phyloP scores from a whole-genome alignment of 2,797 vertebrate species.

The Hybognathus amarus region DNA sequence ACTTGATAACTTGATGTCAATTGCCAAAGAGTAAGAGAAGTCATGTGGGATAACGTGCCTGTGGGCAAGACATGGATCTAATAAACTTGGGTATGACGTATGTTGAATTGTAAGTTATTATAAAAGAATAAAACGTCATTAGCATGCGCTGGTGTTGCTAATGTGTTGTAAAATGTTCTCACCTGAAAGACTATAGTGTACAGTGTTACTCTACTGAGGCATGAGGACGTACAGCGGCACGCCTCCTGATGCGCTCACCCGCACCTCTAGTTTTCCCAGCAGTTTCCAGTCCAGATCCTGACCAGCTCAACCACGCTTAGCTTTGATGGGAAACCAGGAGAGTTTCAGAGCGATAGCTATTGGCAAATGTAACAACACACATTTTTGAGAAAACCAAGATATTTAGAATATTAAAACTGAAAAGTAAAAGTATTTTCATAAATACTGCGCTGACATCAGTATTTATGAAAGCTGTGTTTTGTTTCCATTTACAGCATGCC shows the following conservation, averaged over 20 bases:
- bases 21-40: too few species aligned
- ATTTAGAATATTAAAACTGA: neutral
- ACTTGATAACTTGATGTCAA: too few species aligned
- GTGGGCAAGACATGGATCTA: too few species aligned
- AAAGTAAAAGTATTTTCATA: neutral
- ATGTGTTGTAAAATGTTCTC: neutral
- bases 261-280: neutral
- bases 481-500: conserved; percentile 81
- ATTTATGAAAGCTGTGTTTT: neutral
- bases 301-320: neutral
- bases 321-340: neutral
- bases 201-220: neutral
- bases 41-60: too few species aligned
- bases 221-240: neutral
- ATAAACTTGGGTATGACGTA: too few species aligned
- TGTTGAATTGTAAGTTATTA: too few species aligned
- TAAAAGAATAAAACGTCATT: too few species aligned
- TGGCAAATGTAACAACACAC: neutral
- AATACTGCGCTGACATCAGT: neutral
- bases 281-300: neutral
- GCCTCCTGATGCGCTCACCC: neutral
- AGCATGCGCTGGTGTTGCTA: too few species aligned
- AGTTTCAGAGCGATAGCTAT: neutral
- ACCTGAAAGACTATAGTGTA: neutral
- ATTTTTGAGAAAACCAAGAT: neutral